Base-by-base conservation (phyloP, 1,140 invertebrate genomes). In the Tetragnatha versicolor region DNA sequence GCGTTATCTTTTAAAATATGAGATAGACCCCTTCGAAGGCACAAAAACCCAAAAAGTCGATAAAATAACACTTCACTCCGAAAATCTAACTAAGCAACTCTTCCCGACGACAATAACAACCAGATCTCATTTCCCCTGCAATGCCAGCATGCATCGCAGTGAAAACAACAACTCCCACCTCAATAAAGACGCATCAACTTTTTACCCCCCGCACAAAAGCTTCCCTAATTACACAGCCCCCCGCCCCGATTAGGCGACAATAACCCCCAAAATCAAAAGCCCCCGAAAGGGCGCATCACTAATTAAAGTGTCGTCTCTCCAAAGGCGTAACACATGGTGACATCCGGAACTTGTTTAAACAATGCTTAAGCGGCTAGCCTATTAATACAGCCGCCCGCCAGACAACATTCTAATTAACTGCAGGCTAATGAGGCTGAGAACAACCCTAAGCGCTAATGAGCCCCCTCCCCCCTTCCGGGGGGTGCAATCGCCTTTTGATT, bases 351-450 rank as follows among this genome's bases (percentile, higher is more conserved):
- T 75, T 75, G 72, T 63, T 75, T 75, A 75, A 75, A 75, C 58
- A 75, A 75, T 63, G 72, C 72, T 75, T 75, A 75, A 75, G 72
- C 72, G 72, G 72, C 72, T 49, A 63, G 72, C 72, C 72, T 63
- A 75, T 75, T 75, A 75, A 75, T 75, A 60, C 72, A 58, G 72
- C 72, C 69, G 58, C 51, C 69, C 69, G 53, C 58, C 45, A 75
- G 72, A 75, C 72, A 75, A 75, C 72, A 75, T 75, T 75, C 72
- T 75, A 75, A 75, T 75, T 75, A 75, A 75, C 58, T 75, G 72
- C 55, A 20, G 60, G 31, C 72, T 75, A 75, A 75, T 75, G 72
- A 75, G 72, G 39, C 72, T 37, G 58, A 33, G 58, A 75, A 75
- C 72, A 75, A 75, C 72, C 72, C 72, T 75, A 51, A 63, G 72